These are phyloP conservation scores for Polyodon spathula DNA, from an alignment of 2,113 vertebrate genomes.

Conservation along the genomic window DNA sequence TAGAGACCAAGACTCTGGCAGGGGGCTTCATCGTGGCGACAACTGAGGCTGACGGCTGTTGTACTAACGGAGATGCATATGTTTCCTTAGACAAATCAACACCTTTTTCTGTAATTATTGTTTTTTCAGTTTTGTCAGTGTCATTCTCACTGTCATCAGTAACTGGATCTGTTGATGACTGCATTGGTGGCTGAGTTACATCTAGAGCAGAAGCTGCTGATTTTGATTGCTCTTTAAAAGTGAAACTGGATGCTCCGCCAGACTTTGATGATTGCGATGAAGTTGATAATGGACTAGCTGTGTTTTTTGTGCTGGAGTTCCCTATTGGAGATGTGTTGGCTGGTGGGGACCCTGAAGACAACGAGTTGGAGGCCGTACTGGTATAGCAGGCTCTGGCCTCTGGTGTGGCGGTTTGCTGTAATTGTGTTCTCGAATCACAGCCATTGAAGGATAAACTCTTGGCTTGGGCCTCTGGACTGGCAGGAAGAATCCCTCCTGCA, in stretches of 20 bases:
- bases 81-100: constrained; percentile 1
- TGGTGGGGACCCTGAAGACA: constrained; percentile 26
- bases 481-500: constrained; percentile 48
- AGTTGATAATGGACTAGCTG: constrained; percentile 15
- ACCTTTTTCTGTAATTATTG: not conserved
- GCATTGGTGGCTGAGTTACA: constrained; percentile 13
- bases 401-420: constrained; percentile 51
- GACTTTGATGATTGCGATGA: constrained; percentile 16
- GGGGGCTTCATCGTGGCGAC: constrained; percentile 11
- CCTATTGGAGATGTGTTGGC: constrained; percentile 29
- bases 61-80: constrained; percentile 9
- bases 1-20: constrained; percentile 8
- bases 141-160: not conserved
- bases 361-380: constrained; percentile 25
- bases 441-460: constrained; percentile 28
- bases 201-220: constrained; percentile 5
- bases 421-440: constrained; percentile 56
- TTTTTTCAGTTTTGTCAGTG: constrained; percentile 13
- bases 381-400: constrained; percentile 27
- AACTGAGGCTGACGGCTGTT: constrained; percentile 14
- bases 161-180: not conserved
- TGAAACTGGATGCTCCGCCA: constrained; percentile 12
- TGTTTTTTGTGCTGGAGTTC: constrained; percentile 1
- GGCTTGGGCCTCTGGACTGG: constrained; percentile 25
- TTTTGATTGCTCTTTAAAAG: constrained; percentile 14